phyloP scores from a whole-genome alignment of 2,888 invertebrate species.

The Pollenia labialis region DNA sequence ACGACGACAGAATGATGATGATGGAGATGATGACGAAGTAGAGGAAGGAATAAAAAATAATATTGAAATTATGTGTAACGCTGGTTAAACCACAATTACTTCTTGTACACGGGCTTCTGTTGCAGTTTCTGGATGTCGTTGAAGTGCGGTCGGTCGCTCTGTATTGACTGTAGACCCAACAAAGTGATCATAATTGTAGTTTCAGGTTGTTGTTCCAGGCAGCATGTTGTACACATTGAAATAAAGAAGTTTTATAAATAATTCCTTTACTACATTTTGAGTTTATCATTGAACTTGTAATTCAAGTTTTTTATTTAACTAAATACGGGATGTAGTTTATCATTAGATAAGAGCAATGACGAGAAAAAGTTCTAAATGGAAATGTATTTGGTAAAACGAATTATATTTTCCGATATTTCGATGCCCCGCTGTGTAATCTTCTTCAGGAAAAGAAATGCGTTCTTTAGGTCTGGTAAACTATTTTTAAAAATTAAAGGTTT shows the following conservation, averaged over 20 bases:
- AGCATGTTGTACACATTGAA: slow-evolving; percentile 7
- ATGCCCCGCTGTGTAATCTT: too few species aligned
- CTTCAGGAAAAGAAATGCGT: too few species aligned
- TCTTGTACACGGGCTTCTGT: slow-evolving; percentile 47
- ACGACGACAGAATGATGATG: not conserved
- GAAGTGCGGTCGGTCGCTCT: slow-evolving; percentile 10
- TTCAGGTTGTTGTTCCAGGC: slow-evolving; percentile 25
- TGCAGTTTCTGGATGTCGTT: not conserved
- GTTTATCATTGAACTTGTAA: slow-evolving; percentile 50
- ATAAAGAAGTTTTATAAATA: slow-evolving; percentile 6
- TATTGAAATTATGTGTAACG: slow-evolving; percentile 17
- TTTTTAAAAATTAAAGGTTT: too few species aligned
- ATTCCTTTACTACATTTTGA: not conserved
- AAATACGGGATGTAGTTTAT: slow-evolving; percentile 46
- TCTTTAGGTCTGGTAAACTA: too few species aligned
- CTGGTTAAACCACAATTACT: slow-evolving; percentile 55
- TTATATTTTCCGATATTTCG: too few species aligned
- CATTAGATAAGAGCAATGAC: not conserved
- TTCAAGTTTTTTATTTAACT: slow-evolving; percentile 27
- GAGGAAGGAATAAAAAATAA: not conserved
- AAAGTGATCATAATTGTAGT: slow-evolving; percentile 55
- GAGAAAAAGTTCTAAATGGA: not conserved
- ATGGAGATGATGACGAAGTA: not conserved
- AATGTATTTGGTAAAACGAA: not conserved
- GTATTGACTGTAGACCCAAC: slow-evolving; percentile 23